phyloP scores from a whole-genome alignment of 2,888 invertebrate species.

The Drosophila monieri region DNA sequence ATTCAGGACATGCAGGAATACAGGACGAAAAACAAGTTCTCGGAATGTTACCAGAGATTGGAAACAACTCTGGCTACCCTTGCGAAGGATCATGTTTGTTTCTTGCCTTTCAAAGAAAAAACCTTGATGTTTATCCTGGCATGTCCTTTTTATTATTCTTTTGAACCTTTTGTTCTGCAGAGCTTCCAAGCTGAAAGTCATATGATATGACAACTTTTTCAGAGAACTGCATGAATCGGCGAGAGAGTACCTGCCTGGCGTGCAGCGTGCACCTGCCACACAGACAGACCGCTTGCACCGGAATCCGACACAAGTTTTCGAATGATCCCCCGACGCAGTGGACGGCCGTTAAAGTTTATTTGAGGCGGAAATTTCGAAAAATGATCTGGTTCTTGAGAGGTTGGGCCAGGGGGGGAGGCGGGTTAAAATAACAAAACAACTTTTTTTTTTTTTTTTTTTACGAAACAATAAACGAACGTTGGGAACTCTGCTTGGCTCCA shows the following conservation, averaged over 20 bases:
- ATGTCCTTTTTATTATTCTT: too few relatives aligned
- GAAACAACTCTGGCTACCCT: too few relatives aligned
- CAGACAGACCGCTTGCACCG: conserved; percentile 1
- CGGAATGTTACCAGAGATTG: too few relatives aligned
- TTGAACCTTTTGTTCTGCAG: background rate
- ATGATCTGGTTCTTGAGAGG: conserved; percentile 22
- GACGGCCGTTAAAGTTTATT: background rate
- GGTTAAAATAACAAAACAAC: conserved; percentile 4
- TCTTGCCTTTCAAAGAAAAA: too few relatives aligned
- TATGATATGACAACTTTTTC: background rate
- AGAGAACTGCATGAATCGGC: background rate
- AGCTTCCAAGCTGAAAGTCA: background rate
- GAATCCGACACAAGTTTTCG: conserved; percentile 3
- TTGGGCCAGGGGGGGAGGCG: background rate
- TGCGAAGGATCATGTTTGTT: too few relatives aligned
- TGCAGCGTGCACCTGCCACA: background rate
- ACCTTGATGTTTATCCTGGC: too few relatives aligned
- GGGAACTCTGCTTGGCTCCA: conserved; percentile 40
- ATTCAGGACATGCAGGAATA: too few relatives aligned
- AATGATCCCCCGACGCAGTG: background rate
- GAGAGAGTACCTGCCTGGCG: background rate
- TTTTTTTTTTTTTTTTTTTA: conserved; percentile 17
- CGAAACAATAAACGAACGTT: conserved; percentile 13
- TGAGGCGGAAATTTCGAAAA: conserved; percentile 6
- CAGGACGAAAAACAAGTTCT: too few relatives aligned